phyloP scores from a whole-genome alignment of 1,140 invertebrate genomes.

The Drosophila serrata region DNA sequence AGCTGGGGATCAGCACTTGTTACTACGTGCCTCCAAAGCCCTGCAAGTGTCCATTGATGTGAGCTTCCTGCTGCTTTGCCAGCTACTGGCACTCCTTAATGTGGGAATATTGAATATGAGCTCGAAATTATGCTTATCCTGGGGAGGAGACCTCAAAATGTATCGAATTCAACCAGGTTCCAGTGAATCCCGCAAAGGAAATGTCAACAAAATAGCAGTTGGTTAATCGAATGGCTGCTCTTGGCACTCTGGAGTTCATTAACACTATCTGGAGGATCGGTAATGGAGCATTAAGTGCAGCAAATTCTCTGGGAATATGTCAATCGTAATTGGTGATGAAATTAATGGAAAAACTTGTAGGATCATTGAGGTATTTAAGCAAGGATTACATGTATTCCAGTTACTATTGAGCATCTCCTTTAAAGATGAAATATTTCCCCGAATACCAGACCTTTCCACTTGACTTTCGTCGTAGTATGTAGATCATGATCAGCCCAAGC shows the following conservation, averaged over 20 bases:
- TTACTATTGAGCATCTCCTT: neutral
- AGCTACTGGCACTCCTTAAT: constrained; percentile 51
- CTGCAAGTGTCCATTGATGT: constrained; percentile 77
- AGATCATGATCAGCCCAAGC: constrained; percentile 26
- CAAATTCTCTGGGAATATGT: constrained; percentile 4
- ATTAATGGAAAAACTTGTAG: neutral
- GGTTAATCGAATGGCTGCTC: constrained; percentile 20
- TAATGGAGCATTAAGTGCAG: constrained; percentile 25
- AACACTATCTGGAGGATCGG: constrained; percentile 21
- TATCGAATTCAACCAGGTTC: constrained; percentile 39
- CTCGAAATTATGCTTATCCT: constrained; percentile 33
- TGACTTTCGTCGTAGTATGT: constrained; percentile 16
- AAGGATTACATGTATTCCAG: neutral
- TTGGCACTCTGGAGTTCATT: constrained; percentile 29
- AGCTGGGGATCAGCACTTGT: constrained; percentile 40
- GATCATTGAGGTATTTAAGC: neutral
- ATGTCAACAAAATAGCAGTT: constrained; percentile 25
- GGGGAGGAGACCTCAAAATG: constrained; percentile 18
- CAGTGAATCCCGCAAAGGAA: constrained; percentile 28
- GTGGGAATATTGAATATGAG: constrained; percentile 74
- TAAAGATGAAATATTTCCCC: neutral
- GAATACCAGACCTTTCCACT: constrained; percentile 14
- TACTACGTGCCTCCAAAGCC: constrained; percentile 70
- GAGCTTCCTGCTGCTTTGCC: constrained; percentile 67
- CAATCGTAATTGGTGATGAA: constrained; percentile 1